Base-by-base conservation (phyloP, 2,797 vertebrate species). In the Phataginus tetradactyla region DNA sequence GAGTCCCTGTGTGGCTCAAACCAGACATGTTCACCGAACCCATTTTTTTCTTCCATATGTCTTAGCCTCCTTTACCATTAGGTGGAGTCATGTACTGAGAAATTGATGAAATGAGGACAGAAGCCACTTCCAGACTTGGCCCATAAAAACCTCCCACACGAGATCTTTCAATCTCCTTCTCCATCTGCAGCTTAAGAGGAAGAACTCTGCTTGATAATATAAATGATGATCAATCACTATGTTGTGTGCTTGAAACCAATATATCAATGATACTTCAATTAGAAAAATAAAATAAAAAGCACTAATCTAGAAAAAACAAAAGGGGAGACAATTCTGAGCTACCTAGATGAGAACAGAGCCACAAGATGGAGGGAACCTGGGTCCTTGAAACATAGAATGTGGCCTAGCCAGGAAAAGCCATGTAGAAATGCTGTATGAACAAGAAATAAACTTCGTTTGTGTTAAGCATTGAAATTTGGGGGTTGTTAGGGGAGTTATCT, bases 381-480 rank as follows among this genome's bases (percentile, higher is more conserved):
- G 6, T 89, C 55, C 23, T 13, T 8, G 12, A 68, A 77, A 59
- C 14, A 8, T 39, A 87, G 80, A 84, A 92, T 18, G 29, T 69
- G 32, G 25, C n/a, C 72, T 93, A 61, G 77, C 11, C 42, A 68
- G 55, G 53, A 93, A 53, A 32, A 86, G 51, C 21, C 23, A 92
- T 6, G 17, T 34, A 90, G 27, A 90, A 69, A 17, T 80, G 17
- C 34, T 84, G 0, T 21, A 68, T n/a, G 7, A 72, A 39, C 13
- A 53, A 86, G 37, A 94, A 91, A 83, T n/a, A 92, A 79, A 66
- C 13, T 86, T 90, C 25, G 4, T 78, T 88, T 90, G 17, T 51
- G 32, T 37, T 90, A 83, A 83, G 53, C 29, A 86, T n/a, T 39
- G 18, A 89, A 83, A 91, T 68, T 32, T 66, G 17, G 71, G 42